Evolutionary conservation across 1,140 invertebrate species (phyloP), one percentile per base, ranked within the genome.

Genomic region (Macrosteles quadrilineatus): DNA sequence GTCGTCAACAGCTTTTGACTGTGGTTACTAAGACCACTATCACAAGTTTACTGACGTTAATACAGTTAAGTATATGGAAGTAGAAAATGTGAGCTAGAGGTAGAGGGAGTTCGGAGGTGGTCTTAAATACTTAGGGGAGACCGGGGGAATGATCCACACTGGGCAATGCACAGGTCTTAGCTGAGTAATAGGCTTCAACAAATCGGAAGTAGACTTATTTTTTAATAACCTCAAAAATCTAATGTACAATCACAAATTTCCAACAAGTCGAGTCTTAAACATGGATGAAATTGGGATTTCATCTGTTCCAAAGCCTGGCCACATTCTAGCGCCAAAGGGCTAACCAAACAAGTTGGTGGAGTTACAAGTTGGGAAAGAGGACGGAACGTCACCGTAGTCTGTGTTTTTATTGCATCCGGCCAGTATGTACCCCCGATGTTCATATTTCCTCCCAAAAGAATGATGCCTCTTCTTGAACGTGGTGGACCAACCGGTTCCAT

Each of bases 211-310:
- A 4, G 32, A 36, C 14, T 36, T 36, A 36, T 36, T 36, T 14
- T 36, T 6, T 14, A 36, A 36, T 36, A 36, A 36, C 32, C 14
- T 36, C 4, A 14, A 36, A 36, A 36, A 4, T 6, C 4, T 36
- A 14, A 36, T 36, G 4, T 36, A 36, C 4, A 36, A 36, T 6
- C 14, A 14, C 14, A n/a, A 53, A 53, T 65, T 72, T 70, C 65
- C 78, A 25, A 29, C 43, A 25, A 29, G 23, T 29, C 40, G 50
- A 1, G 79, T 79, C 62, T 80, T 70, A 71, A 81, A 82, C 74
- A 70, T 79, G 4, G 81, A 81, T 72, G 80, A 81, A 74, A 81
- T 79, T 11, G 79, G 78, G 21, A 68, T 80, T 29, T 76, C 75
- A 27, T 80, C 79, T 27, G 81, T 81, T 0, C 73, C 78, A 47